Conservation (phyloP, 2,888 invertebrate genomes). For the Tuberolachnus salignus region DNA sequence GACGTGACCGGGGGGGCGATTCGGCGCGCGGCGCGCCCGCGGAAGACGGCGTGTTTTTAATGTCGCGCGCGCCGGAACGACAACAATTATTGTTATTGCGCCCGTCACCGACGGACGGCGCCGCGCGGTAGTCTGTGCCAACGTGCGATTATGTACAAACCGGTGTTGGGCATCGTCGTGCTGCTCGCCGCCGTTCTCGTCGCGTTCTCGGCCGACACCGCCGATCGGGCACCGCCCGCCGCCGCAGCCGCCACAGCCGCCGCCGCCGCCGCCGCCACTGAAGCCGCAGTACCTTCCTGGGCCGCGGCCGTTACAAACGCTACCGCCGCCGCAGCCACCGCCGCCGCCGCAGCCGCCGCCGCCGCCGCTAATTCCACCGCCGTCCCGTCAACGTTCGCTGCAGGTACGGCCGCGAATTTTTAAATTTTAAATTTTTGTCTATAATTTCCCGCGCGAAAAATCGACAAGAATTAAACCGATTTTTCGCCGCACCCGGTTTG, state of each 20-base stretch:
- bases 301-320: too few species aligned
- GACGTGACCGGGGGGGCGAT: constrained; percentile 13
- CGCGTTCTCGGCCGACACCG: constrained; percentile 25
- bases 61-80: not conserved
- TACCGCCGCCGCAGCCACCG: too few species aligned
- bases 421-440: too few species aligned
- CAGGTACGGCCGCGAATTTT: not conserved
- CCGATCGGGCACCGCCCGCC: not conserved
- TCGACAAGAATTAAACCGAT: too few species aligned
- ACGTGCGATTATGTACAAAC: constrained; percentile 55
- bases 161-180: constrained; percentile 41
- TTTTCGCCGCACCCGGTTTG: too few species aligned
- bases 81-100: not conserved
- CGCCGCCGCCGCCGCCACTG: not conserved
- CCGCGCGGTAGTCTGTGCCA: constrained; percentile 43
- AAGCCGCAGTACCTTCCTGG: not conserved
- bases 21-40: not conserved
- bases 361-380: too few species aligned
- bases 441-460: too few species aligned
- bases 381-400: too few species aligned
- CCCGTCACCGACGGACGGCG: constrained; percentile 8
- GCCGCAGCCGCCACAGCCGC: not conserved
- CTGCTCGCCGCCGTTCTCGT: constrained; percentile 41
- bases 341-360: too few species aligned
- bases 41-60: constrained; percentile 5